Evolutionary conservation across 2,888 invertebrate genomes (phyloP).

Genomic region (Diaprepes abbreviatus): DNA sequence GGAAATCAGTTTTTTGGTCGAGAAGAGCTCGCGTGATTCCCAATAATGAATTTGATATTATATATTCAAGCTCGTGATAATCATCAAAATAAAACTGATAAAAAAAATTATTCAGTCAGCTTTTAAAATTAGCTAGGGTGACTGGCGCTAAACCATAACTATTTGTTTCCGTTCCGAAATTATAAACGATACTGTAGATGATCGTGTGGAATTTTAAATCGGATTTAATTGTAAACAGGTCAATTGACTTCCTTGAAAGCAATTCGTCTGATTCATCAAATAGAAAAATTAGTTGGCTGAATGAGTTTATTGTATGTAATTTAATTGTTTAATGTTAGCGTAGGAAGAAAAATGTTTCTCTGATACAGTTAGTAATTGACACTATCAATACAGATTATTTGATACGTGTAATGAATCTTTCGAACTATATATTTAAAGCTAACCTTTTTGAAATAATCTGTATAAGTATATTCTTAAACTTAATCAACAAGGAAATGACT

Average conservation of each 20-base stretch:
- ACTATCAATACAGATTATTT: too few relatives aligned
- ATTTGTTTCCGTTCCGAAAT: slow-evolving; percentile 33
- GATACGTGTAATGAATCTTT: too few relatives aligned
- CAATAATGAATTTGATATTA: too few relatives aligned
- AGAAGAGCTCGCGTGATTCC: too few relatives aligned
- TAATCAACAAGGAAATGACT: too few relatives aligned
- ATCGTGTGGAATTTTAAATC: slow-evolving; percentile 20
- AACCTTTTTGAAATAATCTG: too few relatives aligned
- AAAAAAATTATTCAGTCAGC: slow-evolving; percentile 9
- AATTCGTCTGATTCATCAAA: slow-evolving; percentile 23
- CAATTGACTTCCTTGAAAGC: slow-evolving; percentile 31
- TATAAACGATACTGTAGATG: slow-evolving; percentile 18
- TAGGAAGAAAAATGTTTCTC: background rate
- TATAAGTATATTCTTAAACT: too few relatives aligned
- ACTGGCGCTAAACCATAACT: slow-evolving; percentile 38
- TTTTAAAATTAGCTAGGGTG: background rate
- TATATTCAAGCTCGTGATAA: too few relatives aligned
- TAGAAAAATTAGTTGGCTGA: slow-evolving; percentile 18
- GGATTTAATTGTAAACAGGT: slow-evolving; percentile 14
- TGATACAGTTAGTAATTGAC: too few relatives aligned
- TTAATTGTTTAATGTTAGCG: background rate
- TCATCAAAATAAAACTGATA: too few relatives aligned
- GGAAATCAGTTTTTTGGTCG: too few relatives aligned
- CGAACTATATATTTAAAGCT: too few relatives aligned
- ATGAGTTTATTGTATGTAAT: slow-evolving; percentile 7